A percentile compares a stretch with the other conserved stretches of the same genome.
phyloP scores from a whole-genome alignment of 2,113 vertebrate species.

The Pomatostomus ruficeps region DNA sequence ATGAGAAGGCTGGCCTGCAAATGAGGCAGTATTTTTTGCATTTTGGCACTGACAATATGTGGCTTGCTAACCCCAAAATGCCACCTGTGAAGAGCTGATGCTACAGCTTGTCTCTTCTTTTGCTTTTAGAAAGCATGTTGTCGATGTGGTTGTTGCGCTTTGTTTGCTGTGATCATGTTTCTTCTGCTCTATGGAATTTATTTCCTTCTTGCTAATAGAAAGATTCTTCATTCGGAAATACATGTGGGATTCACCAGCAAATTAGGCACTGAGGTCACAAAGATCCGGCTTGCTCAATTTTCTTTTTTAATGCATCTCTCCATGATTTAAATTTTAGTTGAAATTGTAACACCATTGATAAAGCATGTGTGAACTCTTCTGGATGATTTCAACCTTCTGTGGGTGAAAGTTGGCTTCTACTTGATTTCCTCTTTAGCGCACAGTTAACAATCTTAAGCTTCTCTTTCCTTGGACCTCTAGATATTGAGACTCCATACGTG shows the following conservation, averaged over 20 bases:
- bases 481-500: neutral
- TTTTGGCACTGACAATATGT: neutral
- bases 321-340: neutral
- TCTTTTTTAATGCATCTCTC: neutral
- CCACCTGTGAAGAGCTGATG: neutral
- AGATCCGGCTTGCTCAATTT: neutral
- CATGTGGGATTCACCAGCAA: neutral
- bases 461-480: neutral
- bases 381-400: neutral
- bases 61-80: neutral
- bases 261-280: neutral
- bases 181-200: neutral
- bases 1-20: neutral
- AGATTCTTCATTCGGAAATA: neutral
- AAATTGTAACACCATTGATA: neutral
- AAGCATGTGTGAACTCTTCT: neutral
- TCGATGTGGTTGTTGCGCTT: rapidly evolving
- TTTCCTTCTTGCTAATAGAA: neutral
- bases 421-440: neutral
- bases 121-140: neutral
- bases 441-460: neutral
- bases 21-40: neutral
- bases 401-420: neutral
- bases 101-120: neutral
- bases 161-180: neutral